Evolutionary conservation across 2,888 invertebrate species (phyloP).

Genomic region (Drosophila mayaguana): DNA sequence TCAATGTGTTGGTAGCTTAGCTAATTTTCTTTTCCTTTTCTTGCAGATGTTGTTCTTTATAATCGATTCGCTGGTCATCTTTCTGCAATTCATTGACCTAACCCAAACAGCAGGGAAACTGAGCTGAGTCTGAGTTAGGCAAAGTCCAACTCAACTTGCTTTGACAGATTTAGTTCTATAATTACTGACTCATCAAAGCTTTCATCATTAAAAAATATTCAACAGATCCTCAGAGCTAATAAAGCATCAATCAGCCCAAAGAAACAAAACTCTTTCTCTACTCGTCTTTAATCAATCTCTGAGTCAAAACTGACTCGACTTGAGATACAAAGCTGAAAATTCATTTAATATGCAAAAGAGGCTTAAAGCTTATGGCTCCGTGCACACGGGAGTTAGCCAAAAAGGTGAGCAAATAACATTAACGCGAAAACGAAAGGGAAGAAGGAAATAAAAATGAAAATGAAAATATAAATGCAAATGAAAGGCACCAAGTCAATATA

Average conservation of each 20-base stretch:
- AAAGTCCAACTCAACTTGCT: not conserved
- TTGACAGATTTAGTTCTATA: no score
- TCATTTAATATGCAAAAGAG: not conserved
- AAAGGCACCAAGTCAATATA: constrained; percentile 7
- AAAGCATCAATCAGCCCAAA: not conserved
- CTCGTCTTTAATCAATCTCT: not conserved
- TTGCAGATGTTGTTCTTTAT: constrained; percentile 69
- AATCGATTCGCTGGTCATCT: constrained; percentile 61
- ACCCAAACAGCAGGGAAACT: constrained; percentile 26
- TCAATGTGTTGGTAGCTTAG: not conserved
- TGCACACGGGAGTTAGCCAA: not conserved
- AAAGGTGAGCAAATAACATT: constrained; percentile 2
- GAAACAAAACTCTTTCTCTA: not conserved
- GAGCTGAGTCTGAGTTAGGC: not conserved
- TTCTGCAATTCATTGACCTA: constrained; percentile 60
- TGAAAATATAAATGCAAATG: not conserved
- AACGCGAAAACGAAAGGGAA: not conserved
- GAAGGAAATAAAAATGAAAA: no score
- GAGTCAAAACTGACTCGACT: not conserved
- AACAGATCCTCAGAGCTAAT: not conserved
- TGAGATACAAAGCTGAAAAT: not conserved
- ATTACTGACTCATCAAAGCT: no score
- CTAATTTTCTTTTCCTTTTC: not conserved
- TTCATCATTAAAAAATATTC: no score
- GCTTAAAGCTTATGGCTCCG: not conserved